Evolutionary conservation across 2,888 invertebrate genomes (phyloP), one percentile per base, ranked within the genome.

Genomic region (Gnatocerus cornutus): DNA sequence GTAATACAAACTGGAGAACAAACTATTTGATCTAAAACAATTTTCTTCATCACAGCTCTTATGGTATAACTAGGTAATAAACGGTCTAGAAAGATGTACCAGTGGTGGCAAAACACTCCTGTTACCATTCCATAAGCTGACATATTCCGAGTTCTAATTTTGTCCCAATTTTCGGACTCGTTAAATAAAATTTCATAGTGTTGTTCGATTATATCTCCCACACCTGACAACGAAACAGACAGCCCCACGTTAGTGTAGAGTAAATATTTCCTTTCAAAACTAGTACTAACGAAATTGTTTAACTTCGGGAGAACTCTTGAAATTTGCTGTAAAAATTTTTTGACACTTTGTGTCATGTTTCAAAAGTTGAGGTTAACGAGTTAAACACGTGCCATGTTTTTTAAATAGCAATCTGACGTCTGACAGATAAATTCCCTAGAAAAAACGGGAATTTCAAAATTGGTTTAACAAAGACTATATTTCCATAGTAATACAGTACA

Each of bases 201-300:
- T 82, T 97, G 97, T 82, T 95, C 93, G 37, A 96, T 81, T 2
- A 91, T 75, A 81, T 97, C 97, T 12, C 96, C 97, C 6, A 88
- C 76, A 0, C 89, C 90, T n/a, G 95, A 95, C 50, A 96, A 88
- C 0, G 88, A 85, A 67, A 92, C 86, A 0, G 95, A 95, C 76
- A 97, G 89, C 27, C 89, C 87, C 3, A 94, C 89, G 86, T 97
- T 97, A 50, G 96, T 96, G 74, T 90, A 87, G 58, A 95, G 86
- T 71, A 95, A 86, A 85, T 92, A 91, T 82, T 90, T 92, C 39
- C 84, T 83, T 78, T 85, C 87, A 78, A 92, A 92, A 39, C 90
- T 89, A 71, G 78, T 82, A 46, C 84, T 77, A 27, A 84, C 79
- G 71, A 82, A 73, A 68, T 78, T 78, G 5, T 77, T 77, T 2